Percentiles rank a stretch among this genome's conserved stretches.
Evolutionary conservation across 2,113 vertebrate species (phyloP).

Genomic region (Sardina pilchardus): DNA sequence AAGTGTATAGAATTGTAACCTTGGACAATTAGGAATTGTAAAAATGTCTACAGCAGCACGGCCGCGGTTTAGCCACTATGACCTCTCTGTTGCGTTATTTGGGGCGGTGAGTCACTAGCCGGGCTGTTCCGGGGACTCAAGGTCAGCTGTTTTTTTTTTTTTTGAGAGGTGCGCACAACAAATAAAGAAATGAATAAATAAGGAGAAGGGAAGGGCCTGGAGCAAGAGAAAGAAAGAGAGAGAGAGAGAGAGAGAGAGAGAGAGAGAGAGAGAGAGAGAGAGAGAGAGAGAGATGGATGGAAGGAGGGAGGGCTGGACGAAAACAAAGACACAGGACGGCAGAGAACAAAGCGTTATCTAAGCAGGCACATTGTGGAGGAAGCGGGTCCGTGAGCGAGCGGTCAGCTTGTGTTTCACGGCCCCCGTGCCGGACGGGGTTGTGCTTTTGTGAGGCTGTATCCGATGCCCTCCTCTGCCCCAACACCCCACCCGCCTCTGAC

Average conservation of each 20-base stretch:
- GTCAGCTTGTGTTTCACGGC: conserved; percentile 7
- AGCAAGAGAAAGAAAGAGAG: neutral
- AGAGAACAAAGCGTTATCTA: neutral
- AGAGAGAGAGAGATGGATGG: neutral
- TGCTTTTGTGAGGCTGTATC: neutral
- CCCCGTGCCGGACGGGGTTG: neutral
- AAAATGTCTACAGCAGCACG: neutral
- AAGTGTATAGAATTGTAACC: too few relatives aligned
- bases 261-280: too few relatives aligned
- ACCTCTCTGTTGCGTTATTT: neutral
- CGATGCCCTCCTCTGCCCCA: neutral
- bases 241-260: neutral
- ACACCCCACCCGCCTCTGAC: neutral
- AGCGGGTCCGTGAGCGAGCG: neutral
- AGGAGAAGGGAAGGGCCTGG: neutral
- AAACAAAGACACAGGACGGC: neutral
- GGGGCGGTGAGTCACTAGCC: neutral
- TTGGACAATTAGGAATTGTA: neutral
- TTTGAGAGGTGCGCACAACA: neutral
- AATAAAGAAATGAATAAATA: conserved; percentile 3
- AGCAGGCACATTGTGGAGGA: neutral
- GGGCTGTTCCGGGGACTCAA: neutral
- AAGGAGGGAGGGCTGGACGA: neutral
- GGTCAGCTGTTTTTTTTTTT: neutral
- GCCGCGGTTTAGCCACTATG: neutral